Evolutionary conservation across 2,113 vertebrate species (phyloP).

Genomic region (Ondatra zibethicus): DNA sequence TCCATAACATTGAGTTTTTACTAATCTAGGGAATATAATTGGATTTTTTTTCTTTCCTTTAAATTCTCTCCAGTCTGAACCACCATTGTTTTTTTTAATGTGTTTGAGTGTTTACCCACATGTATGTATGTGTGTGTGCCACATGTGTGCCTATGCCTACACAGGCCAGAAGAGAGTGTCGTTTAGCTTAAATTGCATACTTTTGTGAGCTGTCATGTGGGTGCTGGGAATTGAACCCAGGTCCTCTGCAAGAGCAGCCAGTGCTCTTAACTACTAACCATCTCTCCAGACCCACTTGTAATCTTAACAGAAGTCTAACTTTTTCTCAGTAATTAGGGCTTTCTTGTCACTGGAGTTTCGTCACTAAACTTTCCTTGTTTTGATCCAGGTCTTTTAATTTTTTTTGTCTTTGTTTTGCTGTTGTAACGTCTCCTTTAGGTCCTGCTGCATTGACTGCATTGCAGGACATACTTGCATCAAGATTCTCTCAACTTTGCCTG

Average conservation of each 20-base stretch:
- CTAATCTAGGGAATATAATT: slow-evolving; percentile 10
- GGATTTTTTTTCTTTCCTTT: background rate
- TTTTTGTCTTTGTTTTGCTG: background rate
- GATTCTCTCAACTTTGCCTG: background rate
- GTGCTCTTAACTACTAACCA: background rate
- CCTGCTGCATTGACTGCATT: background rate
- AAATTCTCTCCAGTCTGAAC: background rate
- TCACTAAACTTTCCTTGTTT: background rate
- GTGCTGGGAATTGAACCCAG: background rate
- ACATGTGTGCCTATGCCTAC: background rate
- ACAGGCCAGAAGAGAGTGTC: background rate
- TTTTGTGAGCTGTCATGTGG: background rate
- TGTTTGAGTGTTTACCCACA: background rate
- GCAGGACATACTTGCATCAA: background rate
- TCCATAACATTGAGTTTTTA: background rate
- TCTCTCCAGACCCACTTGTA: background rate
- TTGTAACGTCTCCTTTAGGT: background rate
- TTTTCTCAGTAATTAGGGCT: background rate
- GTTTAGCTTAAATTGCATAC: background rate
- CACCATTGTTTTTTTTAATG: background rate
- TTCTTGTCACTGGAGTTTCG: background rate
- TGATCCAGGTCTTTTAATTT: background rate
- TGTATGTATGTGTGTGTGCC: background rate
- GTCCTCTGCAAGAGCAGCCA: background rate
- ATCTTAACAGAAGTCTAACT: background rate